Conservation (phyloP, 2,113 vertebrate species). For the Chlorodrepanis virens region DNA sequence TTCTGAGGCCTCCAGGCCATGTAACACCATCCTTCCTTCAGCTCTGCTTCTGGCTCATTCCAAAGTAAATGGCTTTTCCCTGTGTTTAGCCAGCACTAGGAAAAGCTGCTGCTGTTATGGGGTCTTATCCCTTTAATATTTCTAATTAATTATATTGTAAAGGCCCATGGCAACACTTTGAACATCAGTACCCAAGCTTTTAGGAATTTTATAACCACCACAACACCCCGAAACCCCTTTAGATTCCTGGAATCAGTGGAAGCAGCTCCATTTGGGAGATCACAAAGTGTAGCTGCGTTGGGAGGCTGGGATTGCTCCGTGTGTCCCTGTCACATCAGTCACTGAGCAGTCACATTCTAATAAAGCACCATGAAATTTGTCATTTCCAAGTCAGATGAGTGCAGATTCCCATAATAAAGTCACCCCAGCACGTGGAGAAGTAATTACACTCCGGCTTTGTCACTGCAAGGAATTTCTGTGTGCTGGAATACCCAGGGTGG, state of each 20-base stretch:
- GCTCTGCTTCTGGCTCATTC: neutral
- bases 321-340: neutral
- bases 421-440: neutral
- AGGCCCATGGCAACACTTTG: neutral
- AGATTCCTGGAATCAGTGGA: neutral
- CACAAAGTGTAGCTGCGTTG: neutral
- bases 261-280: neutral
- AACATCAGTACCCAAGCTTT: neutral
- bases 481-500: neutral
- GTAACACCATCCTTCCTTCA: neutral
- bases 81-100: neutral
- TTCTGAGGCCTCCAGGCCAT: neutral
- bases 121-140: neutral
- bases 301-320: neutral
- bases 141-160: neutral
- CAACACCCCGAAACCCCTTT: neutral
- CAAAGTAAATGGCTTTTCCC: neutral
- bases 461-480: neutral
- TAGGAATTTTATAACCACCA: neutral
- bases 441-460: neutral
- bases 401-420: neutral
- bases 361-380: slow-evolving; percentile 6
- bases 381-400: slow-evolving; percentile 30
- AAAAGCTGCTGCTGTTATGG: neutral
- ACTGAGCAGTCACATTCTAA: neutral